These are phyloP conservation scores for Drymodes brunneopygia DNA, from an alignment of 2,113 vertebrate genomes.

Conservation along the genomic window DNA sequence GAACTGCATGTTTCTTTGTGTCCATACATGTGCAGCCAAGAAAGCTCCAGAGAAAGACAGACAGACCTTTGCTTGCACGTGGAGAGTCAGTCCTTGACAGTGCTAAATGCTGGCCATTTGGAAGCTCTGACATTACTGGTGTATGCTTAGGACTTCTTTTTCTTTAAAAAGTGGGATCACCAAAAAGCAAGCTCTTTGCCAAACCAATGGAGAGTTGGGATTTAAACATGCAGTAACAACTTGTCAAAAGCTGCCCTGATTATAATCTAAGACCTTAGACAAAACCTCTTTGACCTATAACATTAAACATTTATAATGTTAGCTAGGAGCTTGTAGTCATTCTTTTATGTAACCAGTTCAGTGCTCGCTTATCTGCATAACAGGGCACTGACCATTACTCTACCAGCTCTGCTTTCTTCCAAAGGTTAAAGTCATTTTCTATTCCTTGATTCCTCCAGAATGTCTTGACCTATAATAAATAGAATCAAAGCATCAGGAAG, in stretches of 20 bases:
- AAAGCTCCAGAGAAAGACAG: not conserved
- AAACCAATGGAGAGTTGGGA: not conserved
- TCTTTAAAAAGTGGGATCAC: not conserved
- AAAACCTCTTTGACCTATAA: not conserved
- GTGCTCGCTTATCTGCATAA: not conserved
- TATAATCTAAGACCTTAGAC: not conserved
- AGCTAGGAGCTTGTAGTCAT: not conserved
- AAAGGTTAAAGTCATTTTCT: not conserved
- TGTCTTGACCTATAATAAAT: not conserved
- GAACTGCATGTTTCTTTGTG: not conserved
- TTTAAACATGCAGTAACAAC: not conserved
- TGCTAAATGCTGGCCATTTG: not conserved
- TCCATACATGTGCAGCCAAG: fast-evolving
- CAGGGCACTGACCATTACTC: not conserved
- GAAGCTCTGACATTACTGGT: not conserved
- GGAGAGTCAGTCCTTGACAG: not conserved
- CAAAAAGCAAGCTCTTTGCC: not conserved
- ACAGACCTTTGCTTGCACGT: not conserved
- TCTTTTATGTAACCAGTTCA: not conserved
- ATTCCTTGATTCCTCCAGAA: not conserved
- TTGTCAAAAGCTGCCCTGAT: not conserved
- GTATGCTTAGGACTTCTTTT: not conserved
- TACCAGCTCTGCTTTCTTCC: not conserved
- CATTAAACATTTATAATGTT: not conserved
- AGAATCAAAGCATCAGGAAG: not conserved